A percentile compares a stretch with the other conserved stretches of the same genome.
Conservation (phyloP, 2,888 invertebrate genomes). For the Opisthograptis luteolata region DNA sequence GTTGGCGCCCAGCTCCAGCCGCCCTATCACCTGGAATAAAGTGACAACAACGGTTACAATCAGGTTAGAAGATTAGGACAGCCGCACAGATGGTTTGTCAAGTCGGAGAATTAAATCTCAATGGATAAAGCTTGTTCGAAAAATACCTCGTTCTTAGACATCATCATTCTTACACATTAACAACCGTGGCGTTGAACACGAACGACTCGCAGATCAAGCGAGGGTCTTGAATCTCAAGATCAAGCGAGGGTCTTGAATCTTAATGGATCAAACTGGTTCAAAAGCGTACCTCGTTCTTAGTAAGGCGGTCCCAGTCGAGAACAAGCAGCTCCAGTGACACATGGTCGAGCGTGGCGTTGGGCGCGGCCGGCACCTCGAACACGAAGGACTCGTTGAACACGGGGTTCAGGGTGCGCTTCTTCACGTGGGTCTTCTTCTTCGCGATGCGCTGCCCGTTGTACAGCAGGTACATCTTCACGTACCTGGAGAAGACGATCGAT, state of each 20-base stretch:
- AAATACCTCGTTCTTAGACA: too few relatives aligned
- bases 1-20: constrained; percentile 94
- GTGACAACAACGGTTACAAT: too few relatives aligned
- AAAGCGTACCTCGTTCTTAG: constrained; percentile 95
- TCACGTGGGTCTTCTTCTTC: constrained; percentile 99
- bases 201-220: too few relatives aligned
- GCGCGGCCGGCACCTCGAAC: constrained; percentile 95
- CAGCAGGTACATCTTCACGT: constrained; percentile 97
- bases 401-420: constrained; percentile 98
- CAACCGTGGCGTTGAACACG: too few relatives aligned
- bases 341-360: constrained; percentile 90
- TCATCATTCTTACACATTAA: too few relatives aligned
- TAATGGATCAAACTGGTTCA: too few relatives aligned
- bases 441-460: constrained; percentile 99
- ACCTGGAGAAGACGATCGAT: constrained; percentile 54
- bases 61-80: too few relatives aligned
- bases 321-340: constrained; percentile 94
- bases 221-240: too few relatives aligned
- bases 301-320: constrained; percentile 98
- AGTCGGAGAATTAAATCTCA: too few relatives aligned
- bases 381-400: constrained; percentile 99
- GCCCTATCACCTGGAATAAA: constrained; percentile 94
- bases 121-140: too few relatives aligned
- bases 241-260: too few relatives aligned
- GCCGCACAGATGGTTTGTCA: too few relatives aligned